Evolutionary conservation across 2,113 vertebrate genomes (phyloP).

Genomic region (Oostethus manadensis): DNA sequence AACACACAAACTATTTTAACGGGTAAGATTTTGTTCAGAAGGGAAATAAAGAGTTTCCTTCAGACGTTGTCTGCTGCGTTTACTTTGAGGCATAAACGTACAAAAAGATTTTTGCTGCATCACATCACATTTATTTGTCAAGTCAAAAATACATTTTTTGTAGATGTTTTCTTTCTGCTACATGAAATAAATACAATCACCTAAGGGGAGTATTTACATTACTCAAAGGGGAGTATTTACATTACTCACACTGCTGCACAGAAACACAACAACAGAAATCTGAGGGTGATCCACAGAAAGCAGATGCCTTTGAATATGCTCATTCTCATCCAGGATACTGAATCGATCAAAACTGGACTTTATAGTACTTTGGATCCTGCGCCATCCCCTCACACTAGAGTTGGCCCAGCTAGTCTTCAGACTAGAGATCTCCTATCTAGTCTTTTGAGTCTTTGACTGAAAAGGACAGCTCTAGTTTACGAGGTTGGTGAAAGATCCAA

Average conservation of each 20-base stretch:
- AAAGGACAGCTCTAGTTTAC: too few relatives aligned
- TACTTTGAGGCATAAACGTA: too few relatives aligned
- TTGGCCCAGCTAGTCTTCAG: too few relatives aligned
- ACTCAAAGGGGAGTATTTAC: constrained; percentile 1
- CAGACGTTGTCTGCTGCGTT: background rate
- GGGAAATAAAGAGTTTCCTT: constrained; percentile 40
- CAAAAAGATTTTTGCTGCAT: constrained; percentile 75
- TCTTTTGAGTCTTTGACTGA: too few relatives aligned
- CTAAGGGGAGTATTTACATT: constrained; percentile 36
- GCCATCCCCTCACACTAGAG: too few relatives aligned
- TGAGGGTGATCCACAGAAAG: background rate
- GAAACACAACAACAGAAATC: background rate
- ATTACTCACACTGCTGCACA: background rate
- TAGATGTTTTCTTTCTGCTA: constrained; percentile 80
- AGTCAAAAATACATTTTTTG: constrained; percentile 87
- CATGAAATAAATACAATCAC: constrained; percentile 70
- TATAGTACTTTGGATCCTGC: too few relatives aligned
- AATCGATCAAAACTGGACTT: too few relatives aligned
- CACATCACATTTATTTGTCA: constrained; percentile 81
- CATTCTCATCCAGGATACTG: too few relatives aligned
- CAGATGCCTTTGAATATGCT: too few relatives aligned
- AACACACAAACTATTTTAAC: background rate
- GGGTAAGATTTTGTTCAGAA: constrained; percentile 5
- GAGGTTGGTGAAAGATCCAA: too few relatives aligned
- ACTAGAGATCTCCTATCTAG: too few relatives aligned